These are phyloP conservation scores for Dendrocincla tyrannina DNA, from an alignment of 2,797 vertebrate species.

Conservation along the genomic window DNA sequence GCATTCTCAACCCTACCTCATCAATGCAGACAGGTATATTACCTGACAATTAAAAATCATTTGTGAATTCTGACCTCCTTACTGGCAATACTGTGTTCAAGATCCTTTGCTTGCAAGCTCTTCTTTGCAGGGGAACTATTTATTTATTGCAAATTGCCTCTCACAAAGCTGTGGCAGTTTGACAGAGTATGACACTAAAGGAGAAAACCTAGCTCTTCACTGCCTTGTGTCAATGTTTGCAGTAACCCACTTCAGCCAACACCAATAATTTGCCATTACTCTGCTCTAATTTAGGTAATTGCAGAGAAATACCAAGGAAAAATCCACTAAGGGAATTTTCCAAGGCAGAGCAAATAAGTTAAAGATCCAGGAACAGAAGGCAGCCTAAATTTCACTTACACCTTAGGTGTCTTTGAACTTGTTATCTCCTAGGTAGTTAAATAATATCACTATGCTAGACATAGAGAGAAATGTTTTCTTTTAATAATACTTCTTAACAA, in stretches of 20 bases:
- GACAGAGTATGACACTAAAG: neutral
- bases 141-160: neutral
- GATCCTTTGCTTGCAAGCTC: neutral
- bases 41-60: neutral
- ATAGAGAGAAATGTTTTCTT: neutral
- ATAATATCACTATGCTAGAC: neutral
- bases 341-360: neutral
- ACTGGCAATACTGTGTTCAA: neutral
- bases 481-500: neutral
- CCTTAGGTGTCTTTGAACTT: neutral
- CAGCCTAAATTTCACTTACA: neutral
- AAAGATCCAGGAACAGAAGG: neutral
- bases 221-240: neutral
- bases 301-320: neutral
- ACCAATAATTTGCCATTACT: neutral
- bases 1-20: neutral
- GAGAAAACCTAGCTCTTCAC: neutral
- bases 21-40: neutral
- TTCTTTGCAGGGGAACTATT: neutral
- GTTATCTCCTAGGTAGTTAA: neutral
- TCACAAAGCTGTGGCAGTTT: neutral
- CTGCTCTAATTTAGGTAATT: neutral
- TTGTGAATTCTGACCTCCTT: neutral
- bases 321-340: neutral
- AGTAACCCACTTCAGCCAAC: neutral